Conservation (phyloP, 2,113 vertebrate species). For the Pyrgilauda ruficollis region DNA sequence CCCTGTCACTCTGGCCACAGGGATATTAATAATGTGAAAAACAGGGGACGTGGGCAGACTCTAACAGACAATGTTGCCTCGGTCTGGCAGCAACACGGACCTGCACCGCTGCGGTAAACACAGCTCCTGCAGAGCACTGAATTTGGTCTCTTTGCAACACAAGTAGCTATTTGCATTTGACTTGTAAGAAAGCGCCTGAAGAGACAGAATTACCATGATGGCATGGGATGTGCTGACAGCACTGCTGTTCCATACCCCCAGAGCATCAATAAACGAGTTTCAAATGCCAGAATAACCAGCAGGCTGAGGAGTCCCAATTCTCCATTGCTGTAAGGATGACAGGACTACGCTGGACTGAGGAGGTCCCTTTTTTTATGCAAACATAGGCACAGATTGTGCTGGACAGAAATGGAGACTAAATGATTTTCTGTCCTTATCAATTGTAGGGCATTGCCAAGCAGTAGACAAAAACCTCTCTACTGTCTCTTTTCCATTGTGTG, state of each 20-base stretch:
- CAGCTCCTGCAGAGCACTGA: neutral
- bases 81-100: neutral
- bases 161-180: neutral
- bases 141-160: neutral
- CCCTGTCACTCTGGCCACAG: neutral
- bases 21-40: neutral
- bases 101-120: neutral
- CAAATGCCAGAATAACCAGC: neutral
- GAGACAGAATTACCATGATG: neutral
- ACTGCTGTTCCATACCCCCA: neutral
- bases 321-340: neutral
- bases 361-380: neutral
- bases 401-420: neutral
- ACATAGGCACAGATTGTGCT: neutral
- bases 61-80: neutral
- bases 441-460: neutral
- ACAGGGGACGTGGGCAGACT: accelerated
- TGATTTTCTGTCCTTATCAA: neutral
- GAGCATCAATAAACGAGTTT: neutral
- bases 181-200: neutral
- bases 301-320: neutral
- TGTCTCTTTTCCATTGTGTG: neutral
- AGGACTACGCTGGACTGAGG: neutral
- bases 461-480: neutral
- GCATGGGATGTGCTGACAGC: neutral